Evolutionary conservation across 2,113 vertebrate genomes (phyloP).

Genomic region (Toxotes chatareus): DNA sequence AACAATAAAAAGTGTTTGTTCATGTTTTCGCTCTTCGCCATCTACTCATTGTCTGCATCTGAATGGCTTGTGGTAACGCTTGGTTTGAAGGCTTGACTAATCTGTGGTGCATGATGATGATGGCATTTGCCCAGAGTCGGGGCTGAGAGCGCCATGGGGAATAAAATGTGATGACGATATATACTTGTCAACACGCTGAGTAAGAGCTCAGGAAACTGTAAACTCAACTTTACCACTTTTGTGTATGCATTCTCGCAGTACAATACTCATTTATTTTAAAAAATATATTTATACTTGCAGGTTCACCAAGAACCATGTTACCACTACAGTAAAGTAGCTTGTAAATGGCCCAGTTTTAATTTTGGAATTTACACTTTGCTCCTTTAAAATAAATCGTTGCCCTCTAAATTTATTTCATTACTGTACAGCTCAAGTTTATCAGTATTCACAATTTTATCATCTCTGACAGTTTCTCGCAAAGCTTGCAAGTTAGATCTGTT

Average conservation of each 20-base stretch:
- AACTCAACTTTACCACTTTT: neutral
- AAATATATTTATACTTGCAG: neutral
- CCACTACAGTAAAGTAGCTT: neutral
- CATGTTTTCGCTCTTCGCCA: neutral
- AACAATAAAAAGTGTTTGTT: conserved; percentile 26
- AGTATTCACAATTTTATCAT: neutral
- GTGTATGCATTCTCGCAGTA: accelerated
- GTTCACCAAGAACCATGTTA: too few species aligned
- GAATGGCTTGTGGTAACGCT: conserved; percentile 1
- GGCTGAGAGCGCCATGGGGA: neutral
- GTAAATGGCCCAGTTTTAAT: neutral
- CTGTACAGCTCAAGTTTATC: neutral
- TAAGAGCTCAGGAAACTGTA: conserved; percentile 28
- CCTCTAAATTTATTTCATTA: neutral
- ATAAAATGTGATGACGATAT: neutral
- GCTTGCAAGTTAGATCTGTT: neutral
- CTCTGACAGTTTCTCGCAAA: neutral
- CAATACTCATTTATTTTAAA: neutral
- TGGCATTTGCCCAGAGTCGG: conserved; percentile 1
- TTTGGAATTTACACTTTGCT: neutral
- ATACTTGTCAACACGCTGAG: conserved; percentile 11
- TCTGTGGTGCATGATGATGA: neutral
- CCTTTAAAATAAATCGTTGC: neutral
- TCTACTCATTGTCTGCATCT: conserved; percentile 41
- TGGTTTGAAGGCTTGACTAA: conserved; percentile 21